phyloP scores from a whole-genome alignment of 2,113 vertebrate species.

The Petromus typicus region DNA sequence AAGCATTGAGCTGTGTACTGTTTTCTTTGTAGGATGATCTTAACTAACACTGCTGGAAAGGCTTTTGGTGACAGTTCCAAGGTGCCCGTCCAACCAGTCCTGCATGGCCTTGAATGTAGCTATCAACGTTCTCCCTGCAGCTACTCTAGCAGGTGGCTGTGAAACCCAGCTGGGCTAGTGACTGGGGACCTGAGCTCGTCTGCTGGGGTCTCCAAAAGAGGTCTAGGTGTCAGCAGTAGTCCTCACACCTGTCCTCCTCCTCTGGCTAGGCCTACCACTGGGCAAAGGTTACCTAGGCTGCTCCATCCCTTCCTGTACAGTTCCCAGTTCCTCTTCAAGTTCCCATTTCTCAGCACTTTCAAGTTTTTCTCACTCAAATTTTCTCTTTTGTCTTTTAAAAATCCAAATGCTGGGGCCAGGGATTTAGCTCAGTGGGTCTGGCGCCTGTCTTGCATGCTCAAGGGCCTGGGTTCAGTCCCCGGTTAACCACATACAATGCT shows the following conservation, averaged over 20 bases:
- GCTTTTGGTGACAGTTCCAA: neutral
- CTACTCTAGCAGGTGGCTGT: neutral
- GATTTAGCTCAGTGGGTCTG: too few species aligned
- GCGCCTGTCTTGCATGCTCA: too few species aligned
- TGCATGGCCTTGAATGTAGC: accelerated
- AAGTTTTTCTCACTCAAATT: neutral
- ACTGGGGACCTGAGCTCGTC: neutral
- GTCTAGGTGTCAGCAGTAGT: accelerated
- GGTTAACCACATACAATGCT: too few species aligned
- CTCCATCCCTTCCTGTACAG: accelerated
- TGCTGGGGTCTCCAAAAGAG: too few species aligned
- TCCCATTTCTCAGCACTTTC: neutral
- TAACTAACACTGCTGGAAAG: accelerated
- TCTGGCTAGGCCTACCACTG: accelerated
- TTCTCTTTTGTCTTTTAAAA: neutral
- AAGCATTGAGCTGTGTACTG: accelerated
- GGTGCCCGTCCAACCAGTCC: neutral
- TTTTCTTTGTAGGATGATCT: neutral
- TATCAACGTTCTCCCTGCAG: neutral
- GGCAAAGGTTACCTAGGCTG: accelerated
- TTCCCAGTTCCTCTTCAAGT: too few species aligned
- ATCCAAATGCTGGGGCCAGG: neutral
- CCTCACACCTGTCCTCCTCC: neutral
- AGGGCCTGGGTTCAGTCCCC: too few species aligned
- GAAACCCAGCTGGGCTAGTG: neutral